Percentiles rank a stretch among this genome's conserved stretches.
Conservation (phyloP, 2,113 vertebrate species). For the Aldabrachelys gigantea region DNA sequence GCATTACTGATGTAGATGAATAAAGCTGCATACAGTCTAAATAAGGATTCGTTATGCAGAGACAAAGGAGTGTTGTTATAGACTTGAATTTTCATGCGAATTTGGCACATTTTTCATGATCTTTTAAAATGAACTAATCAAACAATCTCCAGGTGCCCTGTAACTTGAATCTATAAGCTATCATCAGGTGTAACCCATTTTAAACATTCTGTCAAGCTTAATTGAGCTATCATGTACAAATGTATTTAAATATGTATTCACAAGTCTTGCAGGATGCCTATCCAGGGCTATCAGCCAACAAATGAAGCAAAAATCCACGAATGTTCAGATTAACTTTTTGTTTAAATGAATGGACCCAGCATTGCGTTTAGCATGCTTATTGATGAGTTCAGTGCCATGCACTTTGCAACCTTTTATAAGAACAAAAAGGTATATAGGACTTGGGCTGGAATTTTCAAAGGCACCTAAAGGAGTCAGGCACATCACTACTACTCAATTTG, state of each 20-base stretch:
- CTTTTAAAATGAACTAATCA: neutral
- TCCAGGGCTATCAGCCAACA: neutral
- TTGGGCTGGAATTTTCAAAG: neutral
- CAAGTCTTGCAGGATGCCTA: neutral
- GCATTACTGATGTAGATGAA: neutral
- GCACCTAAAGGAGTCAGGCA: neutral
- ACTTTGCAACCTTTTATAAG: neutral
- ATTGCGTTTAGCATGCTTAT: neutral
- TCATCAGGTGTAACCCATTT: neutral
- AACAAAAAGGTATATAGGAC: neutral
- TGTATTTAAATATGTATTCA: neutral
- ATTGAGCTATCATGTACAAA: neutral
- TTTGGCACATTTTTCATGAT: neutral
- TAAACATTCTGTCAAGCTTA: slow-evolving; percentile 1
- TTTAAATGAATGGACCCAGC: neutral
- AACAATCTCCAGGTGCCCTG: neutral
- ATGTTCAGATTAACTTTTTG: neutral
- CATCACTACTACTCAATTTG: neutral
- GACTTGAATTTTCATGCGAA: neutral
- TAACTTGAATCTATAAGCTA: neutral
- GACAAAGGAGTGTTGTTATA: neutral
- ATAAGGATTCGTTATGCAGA: neutral
- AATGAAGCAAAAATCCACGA: neutral
- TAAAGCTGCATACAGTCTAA: slow-evolving; percentile 6
- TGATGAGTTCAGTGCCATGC: neutral